These are phyloP conservation scores for Astyanax mexicanus DNA, from an alignment of 2,797 vertebrate species.

Conservation along the genomic window DNA sequence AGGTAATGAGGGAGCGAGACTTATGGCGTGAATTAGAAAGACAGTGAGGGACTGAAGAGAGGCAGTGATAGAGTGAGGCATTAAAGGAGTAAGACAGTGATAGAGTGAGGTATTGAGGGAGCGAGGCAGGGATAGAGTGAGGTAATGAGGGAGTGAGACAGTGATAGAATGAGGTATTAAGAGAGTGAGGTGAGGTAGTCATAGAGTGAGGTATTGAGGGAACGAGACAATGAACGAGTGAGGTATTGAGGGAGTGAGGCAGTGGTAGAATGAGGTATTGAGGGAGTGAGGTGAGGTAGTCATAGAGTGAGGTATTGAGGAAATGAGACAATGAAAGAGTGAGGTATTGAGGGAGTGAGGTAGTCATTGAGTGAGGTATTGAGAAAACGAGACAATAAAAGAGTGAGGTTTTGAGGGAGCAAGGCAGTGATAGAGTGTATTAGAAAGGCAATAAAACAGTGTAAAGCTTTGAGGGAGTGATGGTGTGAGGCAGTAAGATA, in stretches of 20 bases:
- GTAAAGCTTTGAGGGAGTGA: too few relatives aligned
- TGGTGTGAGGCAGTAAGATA: not conserved
- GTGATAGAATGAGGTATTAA: not conserved
- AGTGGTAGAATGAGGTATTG: not conserved
- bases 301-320: slow-evolving; percentile 43
- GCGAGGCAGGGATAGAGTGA: not conserved
- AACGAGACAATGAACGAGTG: not conserved
- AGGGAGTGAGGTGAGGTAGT: not conserved
- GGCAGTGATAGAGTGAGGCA: not conserved
- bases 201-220: slow-evolving; percentile 43
- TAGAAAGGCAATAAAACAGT: not conserved
- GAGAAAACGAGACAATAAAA: not conserved
- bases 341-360: not conserved
- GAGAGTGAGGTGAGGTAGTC: not conserved
- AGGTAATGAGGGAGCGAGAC: not conserved
- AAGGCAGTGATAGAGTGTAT: not conserved
- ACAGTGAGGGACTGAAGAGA: not conserved
- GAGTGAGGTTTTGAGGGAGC: slow-evolving; percentile 40
- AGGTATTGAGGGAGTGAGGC: not conserved
- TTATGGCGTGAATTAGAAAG: too few relatives aligned
- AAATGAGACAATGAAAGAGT: not conserved
- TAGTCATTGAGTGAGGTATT: not conserved
- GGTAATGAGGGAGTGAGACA: slow-evolving; percentile 39
- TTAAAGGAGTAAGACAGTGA: slow-evolving; percentile 57
- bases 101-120: too few relatives aligned